Evolutionary conservation across 2,113 vertebrate genomes (phyloP).

Genomic region (Lontra canadensis): DNA sequence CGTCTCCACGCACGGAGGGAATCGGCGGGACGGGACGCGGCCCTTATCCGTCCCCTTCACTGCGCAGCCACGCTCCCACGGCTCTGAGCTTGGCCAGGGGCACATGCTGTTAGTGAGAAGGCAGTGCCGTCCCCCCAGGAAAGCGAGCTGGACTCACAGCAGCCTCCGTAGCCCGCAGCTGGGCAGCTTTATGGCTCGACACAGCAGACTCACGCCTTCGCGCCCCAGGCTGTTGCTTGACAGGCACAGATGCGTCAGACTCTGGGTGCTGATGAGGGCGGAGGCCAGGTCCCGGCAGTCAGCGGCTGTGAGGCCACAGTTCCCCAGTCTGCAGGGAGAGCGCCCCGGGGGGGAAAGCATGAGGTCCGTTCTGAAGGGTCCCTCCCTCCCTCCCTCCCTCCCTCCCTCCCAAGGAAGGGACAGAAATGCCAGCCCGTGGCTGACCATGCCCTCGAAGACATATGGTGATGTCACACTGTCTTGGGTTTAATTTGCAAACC

Average conservation of each 20-base stretch:
- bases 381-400: background rate
- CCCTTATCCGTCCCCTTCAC: rapidly evolving
- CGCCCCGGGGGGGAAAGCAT: background rate
- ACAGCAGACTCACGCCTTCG: background rate
- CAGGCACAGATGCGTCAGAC: conserved; percentile 55
- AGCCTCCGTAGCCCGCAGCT: conserved; percentile 22
- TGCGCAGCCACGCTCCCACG: rapidly evolving
- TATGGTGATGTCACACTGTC: rapidly evolving
- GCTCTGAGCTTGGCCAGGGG: rapidly evolving
- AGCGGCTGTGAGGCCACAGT: background rate
- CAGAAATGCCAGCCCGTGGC: rapidly evolving
- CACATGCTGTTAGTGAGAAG: rapidly evolving
- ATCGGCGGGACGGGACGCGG: rapidly evolving
- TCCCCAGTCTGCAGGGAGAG: conserved; percentile 43
- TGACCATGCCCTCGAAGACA: background rate
- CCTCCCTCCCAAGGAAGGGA: no score
- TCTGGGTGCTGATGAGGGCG: background rate
- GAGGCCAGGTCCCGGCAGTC: conserved; percentile 12
- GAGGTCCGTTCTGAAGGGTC: rapidly evolving
- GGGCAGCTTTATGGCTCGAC: background rate
- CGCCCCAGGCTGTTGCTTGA: background rate
- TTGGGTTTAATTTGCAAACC: background rate
- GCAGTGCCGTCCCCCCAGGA: rapidly evolving
- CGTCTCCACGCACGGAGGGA: background rate
- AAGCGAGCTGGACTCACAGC: background rate